Conservation (phyloP, 2,888 invertebrate species). For the Agriopis aurantiaria region DNA sequence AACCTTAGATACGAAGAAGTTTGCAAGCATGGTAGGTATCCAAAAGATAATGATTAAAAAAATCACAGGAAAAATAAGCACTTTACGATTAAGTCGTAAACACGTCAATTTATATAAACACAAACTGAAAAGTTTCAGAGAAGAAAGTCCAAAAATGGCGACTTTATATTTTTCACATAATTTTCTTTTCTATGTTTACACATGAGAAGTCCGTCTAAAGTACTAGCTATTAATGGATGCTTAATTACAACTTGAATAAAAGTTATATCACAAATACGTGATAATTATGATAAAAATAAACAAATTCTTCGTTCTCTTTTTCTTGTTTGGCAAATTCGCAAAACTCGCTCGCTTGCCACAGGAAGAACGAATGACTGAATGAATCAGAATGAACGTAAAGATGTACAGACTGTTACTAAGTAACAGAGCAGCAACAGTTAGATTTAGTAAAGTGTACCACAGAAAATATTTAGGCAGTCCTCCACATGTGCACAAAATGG, state of each 20-base stretch:
- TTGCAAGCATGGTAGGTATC: constrained; percentile 58
- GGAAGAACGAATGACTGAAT: constrained; percentile 17
- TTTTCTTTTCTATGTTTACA: constrained; percentile 3
- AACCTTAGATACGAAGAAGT: constrained; percentile 60
- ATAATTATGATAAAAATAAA: constrained; percentile 30
- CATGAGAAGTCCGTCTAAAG: background rate
- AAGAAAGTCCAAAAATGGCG: constrained; percentile 64
- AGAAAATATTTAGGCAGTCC: background rate
- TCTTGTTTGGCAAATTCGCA: constrained; percentile 41
- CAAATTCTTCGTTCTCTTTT: constrained; percentile 17
- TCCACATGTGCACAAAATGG: too few relatives aligned
- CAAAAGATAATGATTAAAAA: constrained; percentile 11
- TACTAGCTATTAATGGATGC: background rate
- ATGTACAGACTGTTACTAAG: too few relatives aligned
- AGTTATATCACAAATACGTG: constrained; percentile 21
- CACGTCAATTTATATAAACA: constrained; percentile 44
- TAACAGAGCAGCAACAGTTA: background rate
- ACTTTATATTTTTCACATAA: constrained; percentile 50
- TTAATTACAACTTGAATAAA: constrained; percentile 14
- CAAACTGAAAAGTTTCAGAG: constrained; percentile 56
- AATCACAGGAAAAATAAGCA: constrained; percentile 41
- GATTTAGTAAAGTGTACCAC: background rate
- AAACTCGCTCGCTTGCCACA: constrained; percentile 15
- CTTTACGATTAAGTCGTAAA: constrained; percentile 36
- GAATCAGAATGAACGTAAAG: background rate